phyloP scores from a whole-genome alignment of 2,888 invertebrate species.

The Melinaea menophilus region DNA sequence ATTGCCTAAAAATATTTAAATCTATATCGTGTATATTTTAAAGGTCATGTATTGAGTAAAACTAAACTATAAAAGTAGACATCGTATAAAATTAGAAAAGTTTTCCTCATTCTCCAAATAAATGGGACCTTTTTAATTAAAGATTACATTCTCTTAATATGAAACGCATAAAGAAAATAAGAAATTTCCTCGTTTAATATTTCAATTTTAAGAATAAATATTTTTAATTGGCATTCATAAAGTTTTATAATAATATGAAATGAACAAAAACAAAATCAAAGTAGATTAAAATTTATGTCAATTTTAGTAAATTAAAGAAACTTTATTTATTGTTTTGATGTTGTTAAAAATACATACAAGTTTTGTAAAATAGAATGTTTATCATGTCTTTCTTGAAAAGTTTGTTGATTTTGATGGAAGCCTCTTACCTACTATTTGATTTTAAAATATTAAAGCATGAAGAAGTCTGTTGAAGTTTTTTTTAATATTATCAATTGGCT shows the following conservation, averaged over 20 bases:
- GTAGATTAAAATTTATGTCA: slow-evolving; percentile 48
- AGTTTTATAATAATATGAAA: slow-evolving; percentile 5
- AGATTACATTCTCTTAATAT: slow-evolving; percentile 21
- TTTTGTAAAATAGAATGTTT: slow-evolving; percentile 46
- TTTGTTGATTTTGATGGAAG: slow-evolving; percentile 62
- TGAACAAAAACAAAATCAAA: slow-evolving; percentile 8
- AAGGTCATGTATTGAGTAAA: neutral
- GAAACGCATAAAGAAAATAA: slow-evolving; percentile 7
- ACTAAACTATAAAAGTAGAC: slow-evolving; percentile 14
- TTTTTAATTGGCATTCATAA: too few relatives aligned
- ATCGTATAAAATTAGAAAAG: slow-evolving; percentile 20
- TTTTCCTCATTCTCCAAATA: slow-evolving; percentile 54
- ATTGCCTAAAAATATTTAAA: too few relatives aligned
- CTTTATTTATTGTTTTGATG: slow-evolving; percentile 42
- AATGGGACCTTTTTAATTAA: slow-evolving; percentile 67
- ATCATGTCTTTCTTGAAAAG: slow-evolving; percentile 47
- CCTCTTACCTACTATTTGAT: slow-evolving; percentile 55
- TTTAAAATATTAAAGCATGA: slow-evolving; percentile 45
- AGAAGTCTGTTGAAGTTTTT: slow-evolving; percentile 22
- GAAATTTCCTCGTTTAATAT: neutral
- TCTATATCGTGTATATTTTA: neutral
- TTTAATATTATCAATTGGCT: neutral
- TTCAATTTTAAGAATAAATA: too few relatives aligned
- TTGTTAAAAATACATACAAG: slow-evolving; percentile 42
- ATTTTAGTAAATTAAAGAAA: slow-evolving; percentile 49